A percentile compares a stretch with the other conserved stretches of the same genome.
phyloP scores from a whole-genome alignment of 2,113 vertebrate genomes.

The Engraulis encrasicolus region DNA sequence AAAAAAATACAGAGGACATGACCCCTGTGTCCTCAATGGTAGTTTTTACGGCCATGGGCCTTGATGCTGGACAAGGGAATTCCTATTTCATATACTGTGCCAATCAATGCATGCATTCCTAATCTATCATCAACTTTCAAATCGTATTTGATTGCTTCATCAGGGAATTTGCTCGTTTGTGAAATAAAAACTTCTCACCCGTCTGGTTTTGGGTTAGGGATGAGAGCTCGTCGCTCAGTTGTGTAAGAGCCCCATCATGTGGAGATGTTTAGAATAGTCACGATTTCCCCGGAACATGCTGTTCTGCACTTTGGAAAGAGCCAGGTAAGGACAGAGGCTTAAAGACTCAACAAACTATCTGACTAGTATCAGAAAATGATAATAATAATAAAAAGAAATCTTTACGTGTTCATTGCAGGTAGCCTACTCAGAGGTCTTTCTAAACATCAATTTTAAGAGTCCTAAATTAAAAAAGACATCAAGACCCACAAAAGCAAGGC shows the following conservation, averaged over 20 bases:
- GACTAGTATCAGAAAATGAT: too few relatives aligned
- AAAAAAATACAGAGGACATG: too few relatives aligned
- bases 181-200: not conserved
- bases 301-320: not conserved
- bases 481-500: too few relatives aligned
- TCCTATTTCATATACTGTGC: not conserved
- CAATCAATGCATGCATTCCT: not conserved
- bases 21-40: too few relatives aligned
- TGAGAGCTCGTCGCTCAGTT: not conserved
- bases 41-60: too few relatives aligned
- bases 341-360: too few relatives aligned
- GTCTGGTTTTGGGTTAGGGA: not conserved
- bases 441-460: not conserved
- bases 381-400: too few relatives aligned
- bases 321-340: not conserved
- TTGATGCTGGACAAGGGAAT: not conserved
- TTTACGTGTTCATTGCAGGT: not conserved
- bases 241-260: constrained; percentile 45
- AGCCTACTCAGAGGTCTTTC: not conserved
- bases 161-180: not conserved
- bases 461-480: not conserved
- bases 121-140: constrained; percentile 1
- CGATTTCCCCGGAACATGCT: not conserved
- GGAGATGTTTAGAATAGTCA: not conserved
- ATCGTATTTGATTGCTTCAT: constrained; percentile 12